Evolutionary conservation across 2,888 invertebrate genomes (phyloP), one percentile per base, ranked within the genome.

Genomic region (Lasius platythorax): DNA sequence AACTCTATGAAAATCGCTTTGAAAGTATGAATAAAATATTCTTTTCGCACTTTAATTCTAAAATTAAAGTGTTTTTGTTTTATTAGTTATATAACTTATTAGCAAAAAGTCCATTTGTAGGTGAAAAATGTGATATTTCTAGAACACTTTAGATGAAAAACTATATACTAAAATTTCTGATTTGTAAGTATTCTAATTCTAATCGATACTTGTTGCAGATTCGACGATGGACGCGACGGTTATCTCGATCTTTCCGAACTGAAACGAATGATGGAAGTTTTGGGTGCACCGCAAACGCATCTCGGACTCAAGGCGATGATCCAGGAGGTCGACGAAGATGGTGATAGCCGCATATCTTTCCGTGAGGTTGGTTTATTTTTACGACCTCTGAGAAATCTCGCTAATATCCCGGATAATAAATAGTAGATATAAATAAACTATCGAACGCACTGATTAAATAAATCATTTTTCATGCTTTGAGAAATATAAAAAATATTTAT

Each of bases 231-330:
- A 63, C 97, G 96, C 88, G 99, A 99, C 95, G 98, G 98, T 61
- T 99, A 96, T 94, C 96, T 99, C 90, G 98, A 98, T 95, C 95
- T 99, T 88, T 96, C 96, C 40, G 99, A 99, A 95, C 96, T 99
- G 89, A 99, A 99, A 95, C 96, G 97, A 40, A 99, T 99, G 99
- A 99, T 99, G 99, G 99, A 99, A 95, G 97, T 98, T 86, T 95
- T 99, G 82, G 98, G 98, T 12, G 99, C 98, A 2, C 99, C 99
- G 18, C 99, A 99, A 95, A 99, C 99, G 0, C 99, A 99, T 95
- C 96, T 99, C 78, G 98, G 98, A 0, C 96, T 99, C 40, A 99
- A 99, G 95, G 97, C 97, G 56, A 99, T 99, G 99, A 99, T 99
- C 93, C 96, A 97, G 86, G 98, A 98, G 95, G 98, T 98, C 5